Evolutionary conservation across 2,888 invertebrate species (phyloP).

Genomic region (Malacosoma neustria): DNA sequence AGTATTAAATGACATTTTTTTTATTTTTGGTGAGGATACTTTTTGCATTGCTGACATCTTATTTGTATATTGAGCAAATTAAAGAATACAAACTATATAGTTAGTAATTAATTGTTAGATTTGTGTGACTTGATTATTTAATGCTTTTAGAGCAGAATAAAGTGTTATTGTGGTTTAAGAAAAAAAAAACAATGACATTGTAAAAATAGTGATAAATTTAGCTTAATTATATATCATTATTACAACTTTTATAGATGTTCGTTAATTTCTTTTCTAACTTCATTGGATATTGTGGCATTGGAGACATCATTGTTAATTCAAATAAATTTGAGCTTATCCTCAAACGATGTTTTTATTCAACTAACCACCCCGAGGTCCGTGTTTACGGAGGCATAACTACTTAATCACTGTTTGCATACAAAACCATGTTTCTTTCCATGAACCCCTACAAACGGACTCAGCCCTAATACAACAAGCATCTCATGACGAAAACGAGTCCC

Average conservation of each 20-base stretch:
- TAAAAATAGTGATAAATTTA: conserved; percentile 73
- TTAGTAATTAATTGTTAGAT: conserved; percentile 74
- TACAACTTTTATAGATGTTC: conserved; percentile 76
- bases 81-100: conserved; percentile 69
- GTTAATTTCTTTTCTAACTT: conserved; percentile 71
- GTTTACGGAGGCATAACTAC: too few species aligned
- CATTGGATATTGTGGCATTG: conserved; percentile 73
- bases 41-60: conserved; percentile 51
- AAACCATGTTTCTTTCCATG: too few species aligned
- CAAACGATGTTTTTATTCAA: conserved; percentile 64
- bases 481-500: too few species aligned
- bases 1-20: conserved; percentile 66
- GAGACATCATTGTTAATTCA: conserved; percentile 74
- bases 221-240: conserved; percentile 74
- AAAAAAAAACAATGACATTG: conserved; percentile 73
- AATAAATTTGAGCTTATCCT: conserved; percentile 74
- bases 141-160: conserved; percentile 72
- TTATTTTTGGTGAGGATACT: conserved; percentile 41
- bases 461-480: too few species aligned
- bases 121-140: conserved; percentile 72
- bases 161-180: conserved; percentile 73
- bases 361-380: conserved; percentile 39
- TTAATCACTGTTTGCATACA: too few species aligned
- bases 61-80: conserved; percentile 73
- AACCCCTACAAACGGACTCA: too few species aligned